Base-by-base conservation (phyloP, 2,113 vertebrate species). In the Orientallactaga bullata region DNA sequence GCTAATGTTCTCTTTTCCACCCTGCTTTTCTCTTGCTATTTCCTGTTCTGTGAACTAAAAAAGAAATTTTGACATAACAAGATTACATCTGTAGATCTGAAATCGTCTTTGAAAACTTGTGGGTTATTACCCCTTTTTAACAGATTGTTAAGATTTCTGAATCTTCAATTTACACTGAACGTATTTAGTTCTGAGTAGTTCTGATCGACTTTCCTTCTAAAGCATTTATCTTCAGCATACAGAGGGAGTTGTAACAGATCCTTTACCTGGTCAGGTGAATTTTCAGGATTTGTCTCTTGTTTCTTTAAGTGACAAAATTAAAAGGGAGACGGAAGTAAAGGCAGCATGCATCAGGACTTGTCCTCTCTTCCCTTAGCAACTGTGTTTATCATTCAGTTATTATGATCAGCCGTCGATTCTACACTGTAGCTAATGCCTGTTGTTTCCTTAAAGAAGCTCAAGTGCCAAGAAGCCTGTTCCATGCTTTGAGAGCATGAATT, bases 381-480 rank as follows among this genome's bases (percentile, higher is more conserved):
- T 28, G 32, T 71, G 68, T 76, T 85, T 47, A 32, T 12, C 15
- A 30, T 68, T 82, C 26, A 77, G 60, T 69, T 94, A n/a, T 85
- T 95, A 24, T 18, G 88, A 32, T 71, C 39, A 81, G 78, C 72
- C 47, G 58, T 39, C 77, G 78, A 26, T 66, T 91, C 84, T 68
- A 65, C 4, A 21, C 12, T 58, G 63, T 86, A 51, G 69, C 42
- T 76, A n/a, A 72, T 32, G 28, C 6, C 71, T 72, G 68, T 88
- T 96, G 66, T 72, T 95, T 93, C 73, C 90, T 69, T 47, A 88
- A 89, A 84, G 72, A 23, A 82, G n/a, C 35, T 95, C 88, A 73
- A 58, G 51, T 58, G 30, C 72, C 55, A 63, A 68, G 84, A 83
- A 88, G 61, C 65, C 32, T 65, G 39, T 61, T 39, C 4, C n/a